phyloP scores from a whole-genome alignment of 2,888 invertebrate genomes.

The Julus scanicus region DNA sequence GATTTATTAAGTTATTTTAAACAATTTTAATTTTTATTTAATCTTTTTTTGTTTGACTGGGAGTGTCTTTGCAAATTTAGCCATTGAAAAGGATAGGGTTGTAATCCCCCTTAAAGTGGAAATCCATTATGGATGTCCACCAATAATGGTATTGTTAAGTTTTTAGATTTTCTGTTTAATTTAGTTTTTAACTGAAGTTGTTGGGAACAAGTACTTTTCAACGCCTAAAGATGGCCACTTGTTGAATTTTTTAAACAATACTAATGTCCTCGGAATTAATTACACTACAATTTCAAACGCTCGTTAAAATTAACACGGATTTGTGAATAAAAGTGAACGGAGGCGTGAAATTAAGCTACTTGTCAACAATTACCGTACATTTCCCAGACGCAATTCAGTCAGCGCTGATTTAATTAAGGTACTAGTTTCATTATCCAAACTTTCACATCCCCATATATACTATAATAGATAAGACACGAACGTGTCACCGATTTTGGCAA shows the following conservation, averaged over 20 bases:
- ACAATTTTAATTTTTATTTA: no score
- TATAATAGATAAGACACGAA: neutral
- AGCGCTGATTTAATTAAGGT: neutral
- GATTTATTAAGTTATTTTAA: no score
- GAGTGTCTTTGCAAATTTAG: no score
- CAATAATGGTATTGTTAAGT: no score
- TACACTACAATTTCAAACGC: neutral
- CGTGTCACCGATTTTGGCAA: neutral
- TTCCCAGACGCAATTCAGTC: neutral
- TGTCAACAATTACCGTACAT: neutral
- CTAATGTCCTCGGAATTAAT: neutral
- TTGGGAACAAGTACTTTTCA: neutral
- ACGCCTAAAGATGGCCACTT: neutral
- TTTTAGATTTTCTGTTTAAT: no score
- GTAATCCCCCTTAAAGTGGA: no score
- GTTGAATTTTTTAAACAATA: neutral
- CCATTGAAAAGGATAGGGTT: no score
- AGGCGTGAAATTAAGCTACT: slow-evolving; percentile 1
- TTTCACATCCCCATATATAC: neutral
- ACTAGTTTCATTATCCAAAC: neutral
- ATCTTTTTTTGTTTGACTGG: no score
- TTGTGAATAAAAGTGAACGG: neutral
- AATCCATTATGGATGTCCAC: no score
- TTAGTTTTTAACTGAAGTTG: no score
- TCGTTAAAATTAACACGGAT: neutral